Percentiles rank a stretch among this genome's conserved stretches.
Conservation (phyloP, 2,888 invertebrate species). For the Brachyptera putata region DNA sequence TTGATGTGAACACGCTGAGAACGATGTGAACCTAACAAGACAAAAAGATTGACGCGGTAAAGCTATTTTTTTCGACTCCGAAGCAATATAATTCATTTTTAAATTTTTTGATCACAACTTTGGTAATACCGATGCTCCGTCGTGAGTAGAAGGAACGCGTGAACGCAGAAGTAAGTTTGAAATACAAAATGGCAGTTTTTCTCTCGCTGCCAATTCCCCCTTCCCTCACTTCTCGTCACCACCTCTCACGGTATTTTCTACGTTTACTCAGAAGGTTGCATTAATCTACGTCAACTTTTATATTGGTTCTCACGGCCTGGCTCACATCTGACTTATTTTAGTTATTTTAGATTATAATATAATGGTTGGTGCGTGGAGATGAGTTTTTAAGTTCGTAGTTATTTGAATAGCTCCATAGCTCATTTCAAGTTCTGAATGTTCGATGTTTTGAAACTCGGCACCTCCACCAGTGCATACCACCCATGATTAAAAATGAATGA, state of each 20-base stretch:
- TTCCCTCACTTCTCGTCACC: neutral
- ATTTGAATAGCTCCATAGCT: no score
- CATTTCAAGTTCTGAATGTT: no score
- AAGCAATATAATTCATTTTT: neutral
- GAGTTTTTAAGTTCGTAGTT: no score
- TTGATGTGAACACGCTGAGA: neutral
- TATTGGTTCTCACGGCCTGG: conserved; percentile 14
- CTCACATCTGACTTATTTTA: conserved; percentile 1
- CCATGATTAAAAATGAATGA: no score
- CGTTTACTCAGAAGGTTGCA: conserved; percentile 10
- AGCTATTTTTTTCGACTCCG: neutral
- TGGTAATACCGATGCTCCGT: no score
- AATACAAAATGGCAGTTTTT: neutral
- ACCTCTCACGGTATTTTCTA: neutral
- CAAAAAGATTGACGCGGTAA: neutral
- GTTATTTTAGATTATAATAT: no score
- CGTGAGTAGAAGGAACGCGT: no score
- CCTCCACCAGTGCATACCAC: no score
- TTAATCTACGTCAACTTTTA: conserved; percentile 12
- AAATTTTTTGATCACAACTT: conserved; percentile 1
- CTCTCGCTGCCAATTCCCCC: neutral
- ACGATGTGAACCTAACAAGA: conserved; percentile 1
- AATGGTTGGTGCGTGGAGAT: no score
- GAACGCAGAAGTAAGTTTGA: no score
- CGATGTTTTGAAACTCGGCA: no score